Conservation (phyloP, 2,888 invertebrate genomes). For the Ectemnius lituratus region DNA sequence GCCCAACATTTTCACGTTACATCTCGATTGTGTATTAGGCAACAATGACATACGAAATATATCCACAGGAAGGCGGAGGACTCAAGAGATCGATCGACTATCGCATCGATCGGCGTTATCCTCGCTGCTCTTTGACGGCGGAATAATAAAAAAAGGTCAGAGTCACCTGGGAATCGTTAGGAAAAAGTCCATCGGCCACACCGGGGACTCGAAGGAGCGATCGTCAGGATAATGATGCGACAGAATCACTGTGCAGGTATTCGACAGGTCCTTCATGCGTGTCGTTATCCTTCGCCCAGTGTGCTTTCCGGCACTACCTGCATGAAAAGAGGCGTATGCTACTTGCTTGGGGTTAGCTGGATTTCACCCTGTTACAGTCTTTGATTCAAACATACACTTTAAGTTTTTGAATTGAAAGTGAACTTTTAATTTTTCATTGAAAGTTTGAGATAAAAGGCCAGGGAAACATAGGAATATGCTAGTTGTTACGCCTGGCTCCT, state of each 20-base stretch:
- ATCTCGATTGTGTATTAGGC: too few relatives aligned
- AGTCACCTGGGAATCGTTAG: constrained; percentile 59
- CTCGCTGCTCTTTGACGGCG: constrained; percentile 19
- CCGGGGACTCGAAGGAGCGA: constrained; percentile 23
- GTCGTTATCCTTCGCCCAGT: constrained; percentile 8
- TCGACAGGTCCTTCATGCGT: constrained; percentile 21
- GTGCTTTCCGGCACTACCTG: neutral
- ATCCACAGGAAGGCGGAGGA: neutral
- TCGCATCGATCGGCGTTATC: constrained; percentile 23
- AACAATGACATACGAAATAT: too few relatives aligned
- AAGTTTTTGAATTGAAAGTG: too few relatives aligned
- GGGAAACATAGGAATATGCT: too few relatives aligned
- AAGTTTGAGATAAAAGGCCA: too few relatives aligned
- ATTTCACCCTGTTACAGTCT: neutral
- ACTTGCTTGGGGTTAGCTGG: neutral
- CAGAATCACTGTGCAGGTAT: constrained; percentile 18
- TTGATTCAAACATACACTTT: too few relatives aligned
- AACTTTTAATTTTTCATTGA: too few relatives aligned
- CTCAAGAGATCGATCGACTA: constrained; percentile 26
- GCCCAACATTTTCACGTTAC: too few relatives aligned
- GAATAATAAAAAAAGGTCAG: constrained; percentile 39
- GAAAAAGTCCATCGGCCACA: constrained; percentile 30
- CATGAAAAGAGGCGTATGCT: neutral
- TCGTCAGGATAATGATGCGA: constrained; percentile 38
- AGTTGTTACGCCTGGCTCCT: too few relatives aligned